Evolutionary conservation across 2,888 invertebrate genomes (phyloP), one percentile per base, ranked within the genome.

Genomic region (Apotomis turbidana): DNA sequence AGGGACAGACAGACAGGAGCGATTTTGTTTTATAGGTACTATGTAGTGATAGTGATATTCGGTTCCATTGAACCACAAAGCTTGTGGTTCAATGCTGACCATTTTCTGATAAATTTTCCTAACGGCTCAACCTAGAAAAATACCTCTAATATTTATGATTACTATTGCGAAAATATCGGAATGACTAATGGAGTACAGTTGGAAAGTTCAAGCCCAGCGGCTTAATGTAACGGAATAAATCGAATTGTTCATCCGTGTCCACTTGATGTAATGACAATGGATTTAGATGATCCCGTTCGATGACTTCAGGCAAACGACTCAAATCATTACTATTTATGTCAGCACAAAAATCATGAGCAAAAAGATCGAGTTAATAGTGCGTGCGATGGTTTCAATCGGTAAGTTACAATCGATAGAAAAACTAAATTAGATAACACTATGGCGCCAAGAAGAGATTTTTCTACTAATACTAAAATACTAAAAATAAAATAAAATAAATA

Each of bases 201-300:
- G 68, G 15, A 44, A 58, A 68, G 68, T 72, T 72, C 58, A 59
- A 68, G 62, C 38, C 63, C 58, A 72, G 9, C 63, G 68, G 59
- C 51, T 72, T 68, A 52, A 58, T 68, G 68, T 72, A 72, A 72
- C 71, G 71, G 71, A 72, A 72, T 54, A 68, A 68, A 63, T 72
- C 13, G 12, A 46, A 68, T 68, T 72, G 72, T 72, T 63, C 58
- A 54, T 68, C 68, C 72, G 72, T 44, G 9, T 58, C 68, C 54
- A 55, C 61, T 71, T 71, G 54, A 55, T 44, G 52, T 44, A 68
- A 68, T 68, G n/a, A 72, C 58, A 72, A 58, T 58, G 59, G 57
- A 68, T 68, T 67, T 38, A 38, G 44, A 62, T 68, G 61, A 62
- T 72, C 46, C 68, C 68, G 72, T 63, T 72, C 72, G 58, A 68